Evolutionary conservation across 2,113 vertebrate species (phyloP).

Genomic region (Cricetomys ansorgei): DNA sequence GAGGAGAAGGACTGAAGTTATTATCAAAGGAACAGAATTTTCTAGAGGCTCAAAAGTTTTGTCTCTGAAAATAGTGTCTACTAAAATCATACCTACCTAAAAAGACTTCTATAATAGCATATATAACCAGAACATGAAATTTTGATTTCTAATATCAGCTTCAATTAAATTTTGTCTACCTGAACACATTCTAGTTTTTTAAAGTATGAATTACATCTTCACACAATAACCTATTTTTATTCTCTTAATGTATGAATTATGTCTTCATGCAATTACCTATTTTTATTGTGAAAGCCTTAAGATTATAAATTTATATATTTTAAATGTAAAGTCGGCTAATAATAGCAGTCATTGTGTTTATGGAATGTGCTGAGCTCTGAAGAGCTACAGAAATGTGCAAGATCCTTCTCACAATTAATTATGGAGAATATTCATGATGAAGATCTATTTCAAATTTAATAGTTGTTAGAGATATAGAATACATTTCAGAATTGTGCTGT

Average conservation of each 20-base stretch:
- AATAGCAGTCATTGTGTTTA: not conserved
- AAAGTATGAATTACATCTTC: not conserved
- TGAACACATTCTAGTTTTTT: constrained; percentile 30
- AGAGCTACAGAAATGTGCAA: not conserved
- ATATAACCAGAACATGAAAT: not conserved
- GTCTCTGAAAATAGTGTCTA: constrained; percentile 69
- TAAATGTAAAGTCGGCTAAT: constrained; percentile 3
- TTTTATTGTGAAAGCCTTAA: not conserved
- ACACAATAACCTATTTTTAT: not conserved
- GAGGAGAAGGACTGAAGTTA: not conserved
- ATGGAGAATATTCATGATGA: not conserved
- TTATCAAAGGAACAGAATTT: constrained; percentile 61
- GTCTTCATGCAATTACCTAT: not conserved
- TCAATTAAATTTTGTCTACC: constrained; percentile 37
- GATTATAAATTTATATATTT: not conserved
- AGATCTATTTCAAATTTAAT: not conserved
- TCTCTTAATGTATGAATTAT: not conserved
- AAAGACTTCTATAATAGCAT: constrained; percentile 58
- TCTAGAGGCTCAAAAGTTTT: constrained; percentile 52
- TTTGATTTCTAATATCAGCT: not conserved
- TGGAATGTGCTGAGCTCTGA: not conserved
- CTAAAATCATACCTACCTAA: constrained; percentile 69
- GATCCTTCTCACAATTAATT: not conserved
- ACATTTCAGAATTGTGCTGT: too few species aligned
- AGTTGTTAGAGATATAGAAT: not conserved